Evolutionary conservation across 2,113 vertebrate genomes (phyloP).

Genomic region (Puntigrus tetrazona): DNA sequence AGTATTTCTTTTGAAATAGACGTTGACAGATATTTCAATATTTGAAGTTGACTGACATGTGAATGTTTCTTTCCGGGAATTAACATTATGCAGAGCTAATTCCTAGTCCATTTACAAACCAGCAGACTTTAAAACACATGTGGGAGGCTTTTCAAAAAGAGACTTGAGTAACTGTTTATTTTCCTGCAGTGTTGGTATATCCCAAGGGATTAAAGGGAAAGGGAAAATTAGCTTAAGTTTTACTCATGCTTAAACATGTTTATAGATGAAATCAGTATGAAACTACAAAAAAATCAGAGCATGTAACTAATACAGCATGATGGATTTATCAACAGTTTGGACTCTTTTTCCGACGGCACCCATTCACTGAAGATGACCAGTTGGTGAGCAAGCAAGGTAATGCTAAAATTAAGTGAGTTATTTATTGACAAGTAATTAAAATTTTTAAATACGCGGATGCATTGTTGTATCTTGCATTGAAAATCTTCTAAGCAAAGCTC

Average conservation of each 20-base stretch:
- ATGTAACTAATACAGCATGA: too few species aligned
- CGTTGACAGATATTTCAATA: background rate
- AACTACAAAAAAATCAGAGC: too few species aligned
- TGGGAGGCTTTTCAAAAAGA: background rate
- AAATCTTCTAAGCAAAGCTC: background rate
- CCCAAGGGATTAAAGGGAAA: background rate
- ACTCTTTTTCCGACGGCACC: background rate
- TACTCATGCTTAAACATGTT: too few species aligned
- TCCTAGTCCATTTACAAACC: background rate
- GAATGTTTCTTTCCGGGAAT: background rate
- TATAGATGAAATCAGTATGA: too few species aligned
- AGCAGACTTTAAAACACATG: constrained; percentile 1
- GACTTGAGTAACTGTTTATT: background rate
- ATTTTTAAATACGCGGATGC: background rate
- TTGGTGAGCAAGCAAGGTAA: background rate
- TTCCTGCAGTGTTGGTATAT: constrained; percentile 14
- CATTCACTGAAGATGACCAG: background rate
- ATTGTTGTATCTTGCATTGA: background rate
- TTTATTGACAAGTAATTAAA: background rate
- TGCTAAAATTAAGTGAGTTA: background rate
- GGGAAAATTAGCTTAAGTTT: background rate
- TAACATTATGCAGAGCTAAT: background rate
- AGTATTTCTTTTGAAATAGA: background rate
- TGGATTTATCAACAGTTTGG: background rate
- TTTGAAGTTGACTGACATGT: background rate